Base-by-base conservation (phyloP, 2,888 invertebrate species). In the Andrena bucephala region DNA sequence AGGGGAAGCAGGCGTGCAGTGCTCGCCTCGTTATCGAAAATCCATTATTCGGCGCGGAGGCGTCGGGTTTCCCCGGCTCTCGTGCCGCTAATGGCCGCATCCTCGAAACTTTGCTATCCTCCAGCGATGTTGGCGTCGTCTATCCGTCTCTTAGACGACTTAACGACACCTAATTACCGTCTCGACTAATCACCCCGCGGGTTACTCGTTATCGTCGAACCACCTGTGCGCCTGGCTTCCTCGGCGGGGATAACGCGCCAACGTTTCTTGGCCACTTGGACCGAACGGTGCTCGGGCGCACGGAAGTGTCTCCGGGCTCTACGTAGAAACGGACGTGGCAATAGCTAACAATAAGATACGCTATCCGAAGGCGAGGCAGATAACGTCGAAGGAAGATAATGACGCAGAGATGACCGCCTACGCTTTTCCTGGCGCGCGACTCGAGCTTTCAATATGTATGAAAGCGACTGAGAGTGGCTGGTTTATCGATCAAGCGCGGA, bases 1-100 rank as follows among this genome's bases (percentile, higher is more conserved):
- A 42, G 54, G 36, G 27, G 48, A 31, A 50, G 50, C 72, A 63
- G 33, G 36, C 66, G 71, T 52, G 57, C 59, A 27, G 10, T 57
- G 33, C 57, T 59, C 48, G 68, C 57, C 60, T 70, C 67, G 87
- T 87, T 87, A 85, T 85, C 85, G 85, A 87, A 87, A 85, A 85
- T 73, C 85, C 81, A 87, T 87, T 85, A 81, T 68, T 81, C 85
- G 77, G 36, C 7, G 27, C 66, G 68, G 66, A 50, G 62, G 59
- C 16, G 20, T 70, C 82, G 65, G 60, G 60, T 59, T 65, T 48
- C 50, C 68, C 27, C 57, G 42, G 48, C 27, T 60, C 66, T 86
- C 76, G 63, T 75, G 52, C 59, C 75, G 74, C 50, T 81, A 82
- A 81, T 82, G 75, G 70, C 81, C 71, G 73, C 62, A 68, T 68